phyloP scores from a whole-genome alignment of 2,797 vertebrate species.

The Cryptoprocta ferox region DNA sequence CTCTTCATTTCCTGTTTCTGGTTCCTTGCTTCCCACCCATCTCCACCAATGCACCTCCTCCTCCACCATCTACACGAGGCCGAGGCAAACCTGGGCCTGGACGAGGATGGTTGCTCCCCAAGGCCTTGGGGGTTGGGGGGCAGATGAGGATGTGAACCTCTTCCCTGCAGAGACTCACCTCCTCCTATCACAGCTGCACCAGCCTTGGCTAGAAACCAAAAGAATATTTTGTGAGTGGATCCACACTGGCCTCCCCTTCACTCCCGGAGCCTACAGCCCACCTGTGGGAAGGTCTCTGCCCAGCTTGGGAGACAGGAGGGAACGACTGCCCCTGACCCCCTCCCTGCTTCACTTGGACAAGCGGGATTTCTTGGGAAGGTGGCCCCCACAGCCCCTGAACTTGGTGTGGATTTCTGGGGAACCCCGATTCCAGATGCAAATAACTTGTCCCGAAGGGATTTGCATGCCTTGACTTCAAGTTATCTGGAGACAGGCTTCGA shows the following conservation, averaged over 20 bases:
- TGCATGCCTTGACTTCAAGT: not conserved
- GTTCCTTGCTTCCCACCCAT: not conserved
- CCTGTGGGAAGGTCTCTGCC: rapidly evolving
- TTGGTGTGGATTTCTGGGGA: not conserved
- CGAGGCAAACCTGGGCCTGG: not conserved
- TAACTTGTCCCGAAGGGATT: not conserved
- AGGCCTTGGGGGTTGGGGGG: not conserved
- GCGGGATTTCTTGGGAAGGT: not conserved
- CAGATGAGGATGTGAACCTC: not conserved
- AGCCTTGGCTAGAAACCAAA: constrained; percentile 21
- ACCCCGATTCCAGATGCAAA: not conserved
- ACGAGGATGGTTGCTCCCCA: not conserved
- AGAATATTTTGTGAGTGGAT: not conserved
- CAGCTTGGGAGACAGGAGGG: not conserved
- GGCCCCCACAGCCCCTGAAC: not conserved
- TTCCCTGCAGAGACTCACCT: constrained; percentile 41
- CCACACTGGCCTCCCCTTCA: too few species aligned
- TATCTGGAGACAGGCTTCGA: not conserved
- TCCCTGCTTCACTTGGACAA: not conserved
- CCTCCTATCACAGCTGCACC: not conserved
- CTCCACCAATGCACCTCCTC: not conserved
- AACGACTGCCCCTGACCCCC: not conserved
- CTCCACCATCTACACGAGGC: not conserved
- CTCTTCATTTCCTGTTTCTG: not conserved
- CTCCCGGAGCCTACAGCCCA: too few species aligned